Evolutionary conservation across 2,888 invertebrate species (phyloP).

Genomic region (Nudaria mundana): DNA sequence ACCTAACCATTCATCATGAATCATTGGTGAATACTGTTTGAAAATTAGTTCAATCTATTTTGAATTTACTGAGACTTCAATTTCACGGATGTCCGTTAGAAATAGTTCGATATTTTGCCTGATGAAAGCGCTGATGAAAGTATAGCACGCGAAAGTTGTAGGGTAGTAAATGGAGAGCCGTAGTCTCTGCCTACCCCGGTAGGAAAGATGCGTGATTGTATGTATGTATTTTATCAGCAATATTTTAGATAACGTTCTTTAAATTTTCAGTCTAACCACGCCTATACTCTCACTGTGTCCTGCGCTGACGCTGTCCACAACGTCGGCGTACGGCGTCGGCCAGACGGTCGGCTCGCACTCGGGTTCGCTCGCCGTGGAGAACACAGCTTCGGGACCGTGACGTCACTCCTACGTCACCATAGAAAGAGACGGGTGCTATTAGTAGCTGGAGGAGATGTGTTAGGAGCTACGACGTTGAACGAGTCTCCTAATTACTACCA

Average conservation of each 20-base stretch:
- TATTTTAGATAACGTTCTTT: background rate
- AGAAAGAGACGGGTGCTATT: slow-evolving; percentile 76
- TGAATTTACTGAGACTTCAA: no score
- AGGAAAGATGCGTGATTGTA: no score
- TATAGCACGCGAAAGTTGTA: no score
- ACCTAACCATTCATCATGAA: no score
- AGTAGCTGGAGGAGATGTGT: slow-evolving; percentile 71
- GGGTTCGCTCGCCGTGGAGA: slow-evolving; percentile 79
- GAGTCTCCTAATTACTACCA: slow-evolving; percentile 70
- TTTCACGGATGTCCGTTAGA: no score
- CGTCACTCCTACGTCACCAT: slow-evolving; percentile 78
- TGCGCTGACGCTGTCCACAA: slow-evolving; percentile 79
- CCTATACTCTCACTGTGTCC: slow-evolving; percentile 78
- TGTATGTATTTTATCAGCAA: background rate
- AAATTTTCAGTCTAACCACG: slow-evolving; percentile 67
- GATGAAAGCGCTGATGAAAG: no score
- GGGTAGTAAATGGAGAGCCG: no score
- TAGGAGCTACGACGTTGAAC: slow-evolving; percentile 74
- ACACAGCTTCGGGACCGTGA: slow-evolving; percentile 72
- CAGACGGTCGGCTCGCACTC: slow-evolving; percentile 77
- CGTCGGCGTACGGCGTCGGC: slow-evolving; percentile 76
- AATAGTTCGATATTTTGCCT: no score
- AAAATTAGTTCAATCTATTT: no score
- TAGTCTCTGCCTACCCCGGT: no score
- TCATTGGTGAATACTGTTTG: no score